phyloP scores from a whole-genome alignment of 2,888 invertebrate species.

The Scrobipalpa atriplicella region DNA sequence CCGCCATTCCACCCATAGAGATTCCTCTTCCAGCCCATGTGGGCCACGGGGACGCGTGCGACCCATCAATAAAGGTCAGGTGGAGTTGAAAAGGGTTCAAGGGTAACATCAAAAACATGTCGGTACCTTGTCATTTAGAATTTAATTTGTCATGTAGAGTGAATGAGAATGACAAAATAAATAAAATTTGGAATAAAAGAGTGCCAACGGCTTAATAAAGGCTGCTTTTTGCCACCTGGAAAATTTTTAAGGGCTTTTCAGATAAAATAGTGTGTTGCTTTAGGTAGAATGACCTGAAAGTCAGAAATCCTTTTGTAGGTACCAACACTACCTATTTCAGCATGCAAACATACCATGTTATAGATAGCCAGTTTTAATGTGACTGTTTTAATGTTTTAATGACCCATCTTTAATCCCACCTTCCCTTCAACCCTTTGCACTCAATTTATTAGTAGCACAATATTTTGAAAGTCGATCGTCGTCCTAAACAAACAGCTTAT shows the following conservation, averaged over 20 bases:
- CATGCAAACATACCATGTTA: not conserved
- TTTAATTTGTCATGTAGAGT: not conserved
- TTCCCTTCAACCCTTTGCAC: not conserved
- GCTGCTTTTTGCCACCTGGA: no score
- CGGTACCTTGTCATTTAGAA: not conserved
- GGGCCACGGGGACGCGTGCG: not conserved
- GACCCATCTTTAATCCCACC: not conserved
- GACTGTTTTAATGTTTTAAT: no score
- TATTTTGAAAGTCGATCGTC: slow-evolving; percentile 15
- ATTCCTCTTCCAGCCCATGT: not conserved
- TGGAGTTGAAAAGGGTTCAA: not conserved
- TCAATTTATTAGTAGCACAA: slow-evolving; percentile 5
- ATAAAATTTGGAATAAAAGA: no score
- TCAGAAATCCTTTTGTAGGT: no score
- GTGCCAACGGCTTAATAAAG: no score
- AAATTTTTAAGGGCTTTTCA: no score
- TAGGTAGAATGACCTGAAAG: no score
- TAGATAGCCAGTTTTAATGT: no score
- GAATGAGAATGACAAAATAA: no score
- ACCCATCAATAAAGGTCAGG: slow-evolving; percentile 8
- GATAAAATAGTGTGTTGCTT: no score
- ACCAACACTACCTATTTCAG: not conserved
- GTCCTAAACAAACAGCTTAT: slow-evolving; percentile 17
- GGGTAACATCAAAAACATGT: slow-evolving; percentile 3
- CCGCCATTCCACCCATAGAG: not conserved